Conservation (phyloP, 1,140 invertebrate species). For the Scaptodrosophila lebanonensis region DNA sequence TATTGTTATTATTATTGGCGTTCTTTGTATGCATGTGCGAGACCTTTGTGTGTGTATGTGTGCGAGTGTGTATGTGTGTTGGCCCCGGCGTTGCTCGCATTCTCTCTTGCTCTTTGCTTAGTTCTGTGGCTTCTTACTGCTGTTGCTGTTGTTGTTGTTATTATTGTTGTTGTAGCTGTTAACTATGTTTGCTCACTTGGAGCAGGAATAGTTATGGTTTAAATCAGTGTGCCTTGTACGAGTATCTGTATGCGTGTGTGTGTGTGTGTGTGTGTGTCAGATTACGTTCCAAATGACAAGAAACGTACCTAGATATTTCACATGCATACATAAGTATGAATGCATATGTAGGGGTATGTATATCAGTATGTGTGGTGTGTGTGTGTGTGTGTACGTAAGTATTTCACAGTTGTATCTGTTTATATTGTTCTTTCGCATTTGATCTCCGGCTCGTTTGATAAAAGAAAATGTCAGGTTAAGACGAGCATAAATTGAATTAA, state of each 20-base stretch:
- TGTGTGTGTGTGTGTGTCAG: constrained; percentile 31
- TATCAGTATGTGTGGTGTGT: constrained; percentile 14
- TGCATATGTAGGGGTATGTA: constrained; percentile 10
- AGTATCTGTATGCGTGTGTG: constrained; percentile 6
- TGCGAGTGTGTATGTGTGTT: constrained; percentile 17
- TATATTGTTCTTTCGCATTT: constrained; percentile 63
- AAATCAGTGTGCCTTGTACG: constrained; percentile 45
- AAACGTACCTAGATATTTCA: constrained; percentile 18
- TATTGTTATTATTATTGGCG: constrained; percentile 62
- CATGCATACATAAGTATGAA: constrained; percentile 3
- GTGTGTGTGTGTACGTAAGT: background rate
- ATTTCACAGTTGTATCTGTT: constrained; percentile 1
- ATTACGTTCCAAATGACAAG: constrained; percentile 39
- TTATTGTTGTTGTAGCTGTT: constrained; percentile 48
- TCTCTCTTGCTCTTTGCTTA: constrained; percentile 2
- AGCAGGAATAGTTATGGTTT: constrained; percentile 66
- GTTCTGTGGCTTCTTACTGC: constrained; percentile 8
- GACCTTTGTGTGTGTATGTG: constrained; percentile 4
- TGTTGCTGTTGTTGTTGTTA: constrained; percentile 29
- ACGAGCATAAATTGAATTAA: constrained; percentile 17
- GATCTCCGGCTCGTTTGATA: constrained; percentile 61
- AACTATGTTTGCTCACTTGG: constrained; percentile 60
- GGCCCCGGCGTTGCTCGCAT: constrained; percentile 17
- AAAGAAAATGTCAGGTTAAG: constrained; percentile 43
- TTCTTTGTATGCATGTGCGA: constrained; percentile 18